phyloP scores from a whole-genome alignment of 2,888 invertebrate species.

The Argyra leucocephala region DNA sequence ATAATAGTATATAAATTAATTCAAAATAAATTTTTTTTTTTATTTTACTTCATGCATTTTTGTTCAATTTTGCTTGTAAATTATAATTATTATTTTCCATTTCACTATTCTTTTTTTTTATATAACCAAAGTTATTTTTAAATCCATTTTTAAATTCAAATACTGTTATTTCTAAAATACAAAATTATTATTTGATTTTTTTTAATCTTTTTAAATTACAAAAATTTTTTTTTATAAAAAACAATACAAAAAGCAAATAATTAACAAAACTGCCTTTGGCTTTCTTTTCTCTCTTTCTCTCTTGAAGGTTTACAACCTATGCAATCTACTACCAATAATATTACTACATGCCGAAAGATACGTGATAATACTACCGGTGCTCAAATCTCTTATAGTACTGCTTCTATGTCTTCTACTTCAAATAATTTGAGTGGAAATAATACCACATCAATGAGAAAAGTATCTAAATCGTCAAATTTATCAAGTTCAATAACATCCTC shows the following conservation, averaged over 20 bases:
- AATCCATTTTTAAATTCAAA: too few relatives aligned
- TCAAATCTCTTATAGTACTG: background rate
- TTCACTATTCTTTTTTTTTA: too few relatives aligned
- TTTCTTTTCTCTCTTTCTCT: slow-evolving; percentile 49
- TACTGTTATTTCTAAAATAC: too few relatives aligned
- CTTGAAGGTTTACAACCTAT: slow-evolving; percentile 56
- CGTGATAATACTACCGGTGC: background rate
- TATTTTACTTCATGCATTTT: too few relatives aligned
- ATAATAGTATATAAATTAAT: too few relatives aligned
- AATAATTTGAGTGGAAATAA: slow-evolving; percentile 27
- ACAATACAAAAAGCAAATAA: slow-evolving; percentile 24
- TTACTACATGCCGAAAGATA: background rate
- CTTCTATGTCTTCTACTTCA: background rate
- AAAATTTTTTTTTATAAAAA: slow-evolving; percentile 22
- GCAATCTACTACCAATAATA: slow-evolving; percentile 33
- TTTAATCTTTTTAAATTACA: slow-evolving; percentile 20
- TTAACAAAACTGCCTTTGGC: slow-evolving; percentile 65
- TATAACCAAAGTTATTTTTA: too few relatives aligned
- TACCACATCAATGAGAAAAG: background rate
- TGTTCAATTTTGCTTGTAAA: too few relatives aligned
- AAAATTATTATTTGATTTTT: background rate
- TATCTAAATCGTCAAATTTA: background rate
- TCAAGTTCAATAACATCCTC: slow-evolving; percentile 22
- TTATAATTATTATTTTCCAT: too few relatives aligned
- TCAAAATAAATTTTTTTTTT: too few relatives aligned